phyloP scores from a whole-genome alignment of 2,113 vertebrate genomes.

The Malurus alboscapulatus region DNA sequence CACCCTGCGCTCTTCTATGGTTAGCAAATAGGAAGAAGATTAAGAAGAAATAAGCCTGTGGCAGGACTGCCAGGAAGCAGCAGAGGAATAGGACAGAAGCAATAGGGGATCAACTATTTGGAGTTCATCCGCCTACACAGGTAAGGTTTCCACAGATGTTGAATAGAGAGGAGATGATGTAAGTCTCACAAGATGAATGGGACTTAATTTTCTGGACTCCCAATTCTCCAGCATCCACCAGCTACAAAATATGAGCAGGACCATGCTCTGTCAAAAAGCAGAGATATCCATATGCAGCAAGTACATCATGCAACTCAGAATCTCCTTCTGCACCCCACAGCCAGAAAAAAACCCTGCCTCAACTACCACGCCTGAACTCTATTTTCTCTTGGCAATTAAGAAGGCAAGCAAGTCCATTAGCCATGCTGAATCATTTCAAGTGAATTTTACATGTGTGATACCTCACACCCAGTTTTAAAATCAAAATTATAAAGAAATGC shows the following conservation, averaged over 20 bases:
- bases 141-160: background rate
- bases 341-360: background rate
- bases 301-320: background rate
- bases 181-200: background rate
- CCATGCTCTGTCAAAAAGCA: background rate
- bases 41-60: slow-evolving; percentile 19
- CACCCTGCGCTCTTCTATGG: background rate
- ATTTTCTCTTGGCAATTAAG: background rate
- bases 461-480: background rate
- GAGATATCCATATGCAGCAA: background rate
- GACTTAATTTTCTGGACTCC: background rate
- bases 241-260: background rate
- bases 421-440: background rate
- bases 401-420: background rate
- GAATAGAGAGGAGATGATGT: background rate
- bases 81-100: background rate
- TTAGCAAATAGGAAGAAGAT: slow-evolving; percentile 30
- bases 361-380: background rate
- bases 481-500: background rate
- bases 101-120: background rate
- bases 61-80: background rate
- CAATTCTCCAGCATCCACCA: background rate
- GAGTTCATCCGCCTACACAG: background rate
- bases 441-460: background rate
- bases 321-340: background rate